Evolutionary conservation across 2,797 vertebrate genomes (phyloP).

Genomic region (Neosilurus mollespiculum): DNA sequence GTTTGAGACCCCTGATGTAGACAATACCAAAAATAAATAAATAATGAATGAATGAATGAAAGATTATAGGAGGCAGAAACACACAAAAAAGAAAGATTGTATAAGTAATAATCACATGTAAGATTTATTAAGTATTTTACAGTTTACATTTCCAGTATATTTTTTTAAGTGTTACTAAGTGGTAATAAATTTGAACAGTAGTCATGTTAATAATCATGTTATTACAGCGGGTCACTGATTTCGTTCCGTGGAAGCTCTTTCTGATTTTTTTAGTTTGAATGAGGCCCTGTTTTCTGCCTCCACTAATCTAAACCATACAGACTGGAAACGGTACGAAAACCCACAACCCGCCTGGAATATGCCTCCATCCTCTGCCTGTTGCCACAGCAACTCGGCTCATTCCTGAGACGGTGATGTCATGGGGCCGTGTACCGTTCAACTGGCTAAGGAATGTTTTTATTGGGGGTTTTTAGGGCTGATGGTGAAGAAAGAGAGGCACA

Average conservation of each 20-base stretch:
- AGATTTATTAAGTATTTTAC: neutral
- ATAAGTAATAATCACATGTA: neutral
- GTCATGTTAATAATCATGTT: neutral
- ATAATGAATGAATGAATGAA: too few relatives aligned
- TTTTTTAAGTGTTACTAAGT: neutral
- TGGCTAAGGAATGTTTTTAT: conserved; percentile 71
- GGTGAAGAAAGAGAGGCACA: neutral
- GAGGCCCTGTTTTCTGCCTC: conserved; percentile 25
- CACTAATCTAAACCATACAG: conserved; percentile 48
- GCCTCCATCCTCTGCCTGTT: conserved; percentile 49
- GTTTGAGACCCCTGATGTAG: too few relatives aligned
- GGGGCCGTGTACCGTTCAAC: conserved; percentile 58
- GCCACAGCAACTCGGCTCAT: conserved; percentile 64
- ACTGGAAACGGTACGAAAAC: conserved; percentile 39
- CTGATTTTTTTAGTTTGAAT: conserved; percentile 36
- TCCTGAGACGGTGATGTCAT: conserved; percentile 75
- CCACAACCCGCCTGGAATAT: conserved; percentile 37
- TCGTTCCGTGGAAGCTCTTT: conserved; percentile 1
- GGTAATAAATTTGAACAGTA: neutral
- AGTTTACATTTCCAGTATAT: neutral
- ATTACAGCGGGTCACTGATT: conserved; percentile 23
- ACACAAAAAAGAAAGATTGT: neutral
- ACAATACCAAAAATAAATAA: too few relatives aligned
- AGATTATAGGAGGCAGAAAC: too few relatives aligned
- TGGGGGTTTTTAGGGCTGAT: conserved; percentile 33